Percentiles rank a stretch among this genome's conserved stretches.
Conservation (phyloP, 2,113 vertebrate species). For the Oncorhynchus tshawytscha region DNA sequence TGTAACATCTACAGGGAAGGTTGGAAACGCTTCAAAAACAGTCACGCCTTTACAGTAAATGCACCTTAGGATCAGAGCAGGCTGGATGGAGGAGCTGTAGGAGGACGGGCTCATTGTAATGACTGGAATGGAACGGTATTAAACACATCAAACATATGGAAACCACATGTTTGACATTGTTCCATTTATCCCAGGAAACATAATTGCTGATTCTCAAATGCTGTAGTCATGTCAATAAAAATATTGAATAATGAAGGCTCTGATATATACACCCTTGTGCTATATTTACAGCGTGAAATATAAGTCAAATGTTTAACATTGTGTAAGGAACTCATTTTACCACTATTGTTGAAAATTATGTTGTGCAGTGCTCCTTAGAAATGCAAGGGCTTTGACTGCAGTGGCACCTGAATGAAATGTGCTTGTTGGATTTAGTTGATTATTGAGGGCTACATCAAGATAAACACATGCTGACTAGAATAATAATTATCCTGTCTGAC, state of each 20-base stretch:
- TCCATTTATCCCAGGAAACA: not conserved
- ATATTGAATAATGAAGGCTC: too few relatives aligned
- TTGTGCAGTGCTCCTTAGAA: not conserved
- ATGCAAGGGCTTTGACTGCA: conserved; percentile 12
- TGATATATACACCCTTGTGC: too few relatives aligned
- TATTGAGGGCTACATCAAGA: conserved; percentile 41
- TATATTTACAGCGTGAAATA: not conserved
- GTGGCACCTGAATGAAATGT: conserved; percentile 27
- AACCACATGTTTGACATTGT: too few relatives aligned
- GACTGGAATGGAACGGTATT: too few relatives aligned
- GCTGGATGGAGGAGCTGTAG: too few relatives aligned
- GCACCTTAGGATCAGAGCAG: too few relatives aligned
- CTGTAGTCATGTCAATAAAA: not conserved
- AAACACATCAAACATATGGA: too few relatives aligned
- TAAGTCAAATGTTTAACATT: not conserved
- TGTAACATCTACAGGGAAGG: not conserved
- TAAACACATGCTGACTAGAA: conserved; percentile 55
- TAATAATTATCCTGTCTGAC: conserved; percentile 46
- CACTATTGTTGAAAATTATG: not conserved
- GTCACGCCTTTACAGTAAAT: not conserved
- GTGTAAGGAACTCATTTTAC: not conserved
- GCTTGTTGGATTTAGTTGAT: conserved; percentile 39
- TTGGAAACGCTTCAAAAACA: not conserved
- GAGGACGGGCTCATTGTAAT: too few relatives aligned
- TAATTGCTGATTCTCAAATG: not conserved